Evolutionary conservation across 2,113 vertebrate species (phyloP).

Genomic region (Vanacampus margaritifer): DNA sequence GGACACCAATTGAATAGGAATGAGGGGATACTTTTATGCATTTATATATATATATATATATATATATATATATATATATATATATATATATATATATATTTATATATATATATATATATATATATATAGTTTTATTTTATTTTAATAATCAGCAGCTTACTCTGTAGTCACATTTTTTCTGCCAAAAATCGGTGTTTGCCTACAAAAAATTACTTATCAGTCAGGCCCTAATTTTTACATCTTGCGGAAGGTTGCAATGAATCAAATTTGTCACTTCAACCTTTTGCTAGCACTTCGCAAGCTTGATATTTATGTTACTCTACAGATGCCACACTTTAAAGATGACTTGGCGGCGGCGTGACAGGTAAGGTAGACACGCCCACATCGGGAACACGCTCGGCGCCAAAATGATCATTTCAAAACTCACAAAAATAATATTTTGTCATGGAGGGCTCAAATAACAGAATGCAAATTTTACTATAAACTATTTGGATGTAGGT

Average conservation of each 20-base stretch:
- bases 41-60: too few relatives aligned
- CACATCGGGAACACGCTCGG: slow-evolving; percentile 25
- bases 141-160: too few relatives aligned
- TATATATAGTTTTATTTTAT: too few relatives aligned
- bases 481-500: slow-evolving; percentile 15
- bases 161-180: too few relatives aligned
- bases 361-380: slow-evolving; percentile 45
- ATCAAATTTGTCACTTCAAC: slow-evolving; percentile 20
- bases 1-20: too few relatives aligned
- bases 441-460: slow-evolving; percentile 39
- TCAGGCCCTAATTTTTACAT: slow-evolving; percentile 4
- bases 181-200: too few relatives aligned
- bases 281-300: slow-evolving; percentile 22
- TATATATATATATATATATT: too few relatives aligned
- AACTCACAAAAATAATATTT: slow-evolving; percentile 50
- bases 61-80: too few relatives aligned
- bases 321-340: slow-evolving; percentile 30
- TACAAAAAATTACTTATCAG: too few relatives aligned
- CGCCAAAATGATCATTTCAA: slow-evolving; percentile 50
- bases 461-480: slow-evolving; percentile 36
- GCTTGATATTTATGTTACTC: slow-evolving; percentile 34
- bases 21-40: too few relatives aligned
- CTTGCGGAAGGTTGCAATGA: slow-evolving; percentile 6
- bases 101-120: too few relatives aligned
- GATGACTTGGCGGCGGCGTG: slow-evolving; percentile 48